Base-by-base conservation (phyloP, 2,888 invertebrate species). In the Drosophila mercatorum region DNA sequence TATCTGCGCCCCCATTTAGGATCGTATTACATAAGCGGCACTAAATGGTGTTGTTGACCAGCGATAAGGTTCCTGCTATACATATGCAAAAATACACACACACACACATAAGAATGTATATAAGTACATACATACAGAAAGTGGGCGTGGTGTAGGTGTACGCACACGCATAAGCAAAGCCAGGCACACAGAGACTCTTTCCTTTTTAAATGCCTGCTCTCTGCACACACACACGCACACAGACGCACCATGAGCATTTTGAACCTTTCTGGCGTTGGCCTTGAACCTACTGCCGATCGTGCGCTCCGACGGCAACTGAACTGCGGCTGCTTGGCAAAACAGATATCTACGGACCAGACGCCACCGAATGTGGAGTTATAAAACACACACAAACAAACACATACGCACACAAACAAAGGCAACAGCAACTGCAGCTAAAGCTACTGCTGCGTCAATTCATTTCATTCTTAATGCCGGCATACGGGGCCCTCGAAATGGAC, bases 201-300 rank as follows among this genome's bases (percentile, higher is more conserved):
- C 60, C 60, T 58, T 68, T 65, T 46, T 57, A 22, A 44, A 47
- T 74, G 59, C 57, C 57, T 40, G 38, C 55, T 65, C 72, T 68
- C 68, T 56, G 53, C 38, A 38, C 36, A 38, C 52, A 22, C 49
- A 31, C 36, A 49, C 62, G 44, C 40, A 40, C 49, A 60, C 46
- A 56, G 22, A 52, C 22, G 14, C 38, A 61, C 36, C 22, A 53
- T 51, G 46, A 82, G 68, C 72, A 74, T 83, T 83, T 71, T 88
- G 84, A 84, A 84, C 84, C 84, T 84, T 86, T 81, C 82, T 78
- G 84, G 64, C 76, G 68, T 69, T 86, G 85, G 85, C 85, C 85
- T 86, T 86, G 85, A 86, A 86, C 85, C 88, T 82, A 66, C 78
- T 73, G 75, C 49, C 72, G 87, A 86, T 84, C 84, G 73, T 69